phyloP scores from a whole-genome alignment of 2,888 invertebrate species.

The Eumerus sabulonum region DNA sequence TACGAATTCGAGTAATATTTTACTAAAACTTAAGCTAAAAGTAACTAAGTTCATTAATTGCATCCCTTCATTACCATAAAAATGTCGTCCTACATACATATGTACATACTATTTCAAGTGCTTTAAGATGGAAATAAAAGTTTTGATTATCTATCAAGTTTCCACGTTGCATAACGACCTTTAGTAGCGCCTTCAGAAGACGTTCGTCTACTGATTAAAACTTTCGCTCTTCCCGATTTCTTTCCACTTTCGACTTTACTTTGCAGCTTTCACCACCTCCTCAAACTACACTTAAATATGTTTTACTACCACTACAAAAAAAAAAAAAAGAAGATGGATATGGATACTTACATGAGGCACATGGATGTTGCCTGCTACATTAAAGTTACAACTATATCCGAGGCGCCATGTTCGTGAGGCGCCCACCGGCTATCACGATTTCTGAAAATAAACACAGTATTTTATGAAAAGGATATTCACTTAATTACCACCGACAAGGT shows the following conservation, averaged over 20 bases:
- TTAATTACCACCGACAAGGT: constrained; percentile 5
- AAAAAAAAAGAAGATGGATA: not conserved
- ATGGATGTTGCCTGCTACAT: constrained; percentile 80
- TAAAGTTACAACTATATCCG: constrained; percentile 79
- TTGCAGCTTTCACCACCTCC: not conserved
- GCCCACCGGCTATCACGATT: constrained; percentile 78
- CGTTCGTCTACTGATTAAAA: not conserved
- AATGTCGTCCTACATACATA: too few species aligned
- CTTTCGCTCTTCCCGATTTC: constrained; percentile 10
- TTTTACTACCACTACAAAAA: not conserved
- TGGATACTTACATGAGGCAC: constrained; percentile 79
- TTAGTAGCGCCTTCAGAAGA: too few species aligned
- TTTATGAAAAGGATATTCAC: too few species aligned
- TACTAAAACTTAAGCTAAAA: too few species aligned
- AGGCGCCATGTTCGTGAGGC: constrained; percentile 79
- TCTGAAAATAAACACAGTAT: constrained; percentile 72
- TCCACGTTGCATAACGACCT: too few species aligned
- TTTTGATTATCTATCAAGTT: too few species aligned
- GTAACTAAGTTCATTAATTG: too few species aligned
- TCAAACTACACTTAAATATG: too few species aligned
- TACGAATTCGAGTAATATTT: too few species aligned
- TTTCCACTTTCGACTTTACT: constrained; percentile 32
- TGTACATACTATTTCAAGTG: too few species aligned
- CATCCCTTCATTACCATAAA: too few species aligned
- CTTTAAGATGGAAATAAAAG: too few species aligned